Conservation (phyloP, 53 echinoderm and acorn worm genomes). For the Temnopleurus reevesii region DNA sequence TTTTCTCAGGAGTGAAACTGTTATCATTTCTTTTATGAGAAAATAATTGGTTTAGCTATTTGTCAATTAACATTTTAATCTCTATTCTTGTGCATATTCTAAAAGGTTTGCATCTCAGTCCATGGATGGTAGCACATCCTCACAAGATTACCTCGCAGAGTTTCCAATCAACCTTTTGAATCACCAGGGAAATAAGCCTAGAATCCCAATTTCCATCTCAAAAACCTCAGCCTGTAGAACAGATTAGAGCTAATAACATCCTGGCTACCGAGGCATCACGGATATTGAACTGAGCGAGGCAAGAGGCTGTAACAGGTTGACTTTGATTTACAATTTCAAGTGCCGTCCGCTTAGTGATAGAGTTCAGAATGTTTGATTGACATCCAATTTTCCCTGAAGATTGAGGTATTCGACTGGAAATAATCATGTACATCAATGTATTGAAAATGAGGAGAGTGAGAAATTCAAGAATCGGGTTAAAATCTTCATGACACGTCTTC, state of each 20-base stretch:
- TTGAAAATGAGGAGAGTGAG: no score
- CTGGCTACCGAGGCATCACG: neutral
- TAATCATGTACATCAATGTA: neutral
- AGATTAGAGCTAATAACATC: constrained; percentile 14
- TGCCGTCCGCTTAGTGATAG: neutral
- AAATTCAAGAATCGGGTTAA: no score
- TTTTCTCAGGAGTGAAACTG: neutral
- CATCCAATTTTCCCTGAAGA: neutral
- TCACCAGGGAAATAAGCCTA: neutral
- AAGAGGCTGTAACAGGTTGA: neutral
- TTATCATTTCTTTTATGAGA: neutral
- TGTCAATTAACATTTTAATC: neutral
- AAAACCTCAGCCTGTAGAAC: neutral
- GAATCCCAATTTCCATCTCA: neutral
- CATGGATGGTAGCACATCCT: neutral
- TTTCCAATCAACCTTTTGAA: neutral
- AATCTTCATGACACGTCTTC: no score
- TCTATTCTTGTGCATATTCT: neutral
- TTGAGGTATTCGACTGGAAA: neutral
- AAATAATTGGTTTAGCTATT: neutral
- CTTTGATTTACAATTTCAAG: neutral
- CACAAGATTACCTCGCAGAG: no score
- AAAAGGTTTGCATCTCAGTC: neutral
- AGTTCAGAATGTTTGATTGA: neutral
- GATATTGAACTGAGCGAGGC: neutral